Conservation (phyloP, 1,140 invertebrate genomes). For the Drosophila kohkoa region DNA sequence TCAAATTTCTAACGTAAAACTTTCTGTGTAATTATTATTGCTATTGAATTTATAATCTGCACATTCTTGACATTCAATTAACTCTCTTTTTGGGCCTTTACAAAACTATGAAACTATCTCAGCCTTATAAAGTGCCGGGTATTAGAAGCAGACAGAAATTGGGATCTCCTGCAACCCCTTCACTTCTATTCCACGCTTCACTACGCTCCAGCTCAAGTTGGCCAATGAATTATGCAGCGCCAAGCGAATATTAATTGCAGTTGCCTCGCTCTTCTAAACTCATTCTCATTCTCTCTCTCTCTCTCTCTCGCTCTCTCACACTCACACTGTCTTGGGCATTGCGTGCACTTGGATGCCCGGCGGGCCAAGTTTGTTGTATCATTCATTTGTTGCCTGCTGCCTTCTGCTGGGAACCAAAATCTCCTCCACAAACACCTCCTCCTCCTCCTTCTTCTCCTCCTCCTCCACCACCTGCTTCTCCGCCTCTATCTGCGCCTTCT, state of each 20-base stretch:
- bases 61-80: too few relatives aligned
- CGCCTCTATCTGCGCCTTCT: neutral
- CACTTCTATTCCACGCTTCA: neutral
- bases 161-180: neutral
- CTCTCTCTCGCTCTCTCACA: too few relatives aligned
- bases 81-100: too few relatives aligned
- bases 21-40: too few relatives aligned
- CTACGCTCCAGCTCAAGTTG: slow-evolving; percentile 4
- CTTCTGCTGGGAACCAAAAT: slow-evolving; percentile 3
- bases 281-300: slow-evolving; percentile 7
- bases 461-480: too few relatives aligned
- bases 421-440: neutral
- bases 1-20: too few relatives aligned
- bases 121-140: neutral
- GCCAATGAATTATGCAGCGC: slow-evolving; percentile 46
- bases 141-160: slow-evolving; percentile 24
- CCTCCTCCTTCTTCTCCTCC: too few relatives aligned
- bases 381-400: slow-evolving; percentile 59
- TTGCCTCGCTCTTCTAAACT: slow-evolving; percentile 24
- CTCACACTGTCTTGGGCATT: slow-evolving; percentile 25
- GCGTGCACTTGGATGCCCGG: slow-evolving; percentile 47
- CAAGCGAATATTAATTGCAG: slow-evolving; percentile 60
- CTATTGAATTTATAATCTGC: too few relatives aligned
- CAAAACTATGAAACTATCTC: too few relatives aligned
- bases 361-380: slow-evolving; percentile 53